Conservation (phyloP, 2,797 vertebrate species). For the Pagetopsis macropterus region DNA sequence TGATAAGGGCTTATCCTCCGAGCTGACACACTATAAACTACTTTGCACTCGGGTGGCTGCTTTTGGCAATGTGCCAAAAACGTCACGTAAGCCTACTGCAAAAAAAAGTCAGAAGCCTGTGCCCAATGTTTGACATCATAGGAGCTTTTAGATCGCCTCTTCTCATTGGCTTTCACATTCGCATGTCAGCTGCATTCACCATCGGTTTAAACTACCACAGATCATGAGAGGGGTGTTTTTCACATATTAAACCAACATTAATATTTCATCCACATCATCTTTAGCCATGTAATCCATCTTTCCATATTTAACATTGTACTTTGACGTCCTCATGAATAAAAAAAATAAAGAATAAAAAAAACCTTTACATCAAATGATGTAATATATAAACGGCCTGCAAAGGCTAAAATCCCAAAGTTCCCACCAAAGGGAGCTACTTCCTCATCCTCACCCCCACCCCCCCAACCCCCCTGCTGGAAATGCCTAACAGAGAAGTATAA, state of each 20-base stretch:
- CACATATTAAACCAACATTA: not conserved
- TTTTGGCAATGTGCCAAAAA: conserved; percentile 13
- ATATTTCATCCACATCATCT: not conserved
- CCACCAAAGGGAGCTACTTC: too few relatives aligned
- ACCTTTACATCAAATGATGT: too few relatives aligned
- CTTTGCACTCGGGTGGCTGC: conserved; percentile 33
- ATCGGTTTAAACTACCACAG: too few relatives aligned
- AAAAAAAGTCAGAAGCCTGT: not conserved
- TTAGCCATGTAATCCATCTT: too few relatives aligned
- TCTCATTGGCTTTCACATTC: not conserved
- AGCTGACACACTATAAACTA: conserved; percentile 34
- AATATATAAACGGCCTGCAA: too few relatives aligned
- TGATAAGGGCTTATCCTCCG: conserved; percentile 39
- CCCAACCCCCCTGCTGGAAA: too few relatives aligned
- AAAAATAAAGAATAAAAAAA: too few relatives aligned
- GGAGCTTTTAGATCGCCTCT: not conserved
- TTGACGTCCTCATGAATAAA: too few relatives aligned
- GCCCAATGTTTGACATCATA: not conserved
- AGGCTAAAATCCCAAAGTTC: too few relatives aligned
- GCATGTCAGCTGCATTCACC: not conserved
- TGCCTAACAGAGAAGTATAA: too few relatives aligned
- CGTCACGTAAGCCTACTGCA: not conserved
- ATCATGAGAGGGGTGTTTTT: not conserved
- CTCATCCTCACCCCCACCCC: too few relatives aligned
- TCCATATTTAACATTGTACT: too few relatives aligned